phyloP scores from a whole-genome alignment of 2,888 invertebrate species.

The Rhamnusium bicolor region DNA sequence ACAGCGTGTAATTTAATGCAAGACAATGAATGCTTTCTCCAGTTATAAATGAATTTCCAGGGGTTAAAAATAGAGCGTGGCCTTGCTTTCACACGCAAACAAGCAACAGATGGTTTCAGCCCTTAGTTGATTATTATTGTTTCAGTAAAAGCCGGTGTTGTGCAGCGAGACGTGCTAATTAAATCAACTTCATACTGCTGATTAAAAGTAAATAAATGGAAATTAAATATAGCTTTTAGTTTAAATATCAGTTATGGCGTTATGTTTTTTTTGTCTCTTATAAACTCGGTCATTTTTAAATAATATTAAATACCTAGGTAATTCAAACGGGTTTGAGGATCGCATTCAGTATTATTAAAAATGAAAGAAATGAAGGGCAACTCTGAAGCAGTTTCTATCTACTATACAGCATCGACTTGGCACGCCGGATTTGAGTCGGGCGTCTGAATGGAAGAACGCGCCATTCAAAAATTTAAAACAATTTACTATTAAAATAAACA shows the following conservation, averaged over 20 bases:
- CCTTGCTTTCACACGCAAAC: constrained; percentile 20
- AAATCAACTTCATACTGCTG: background rate
- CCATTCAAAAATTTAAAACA: too few relatives aligned
- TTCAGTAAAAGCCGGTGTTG: background rate
- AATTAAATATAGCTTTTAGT: background rate
- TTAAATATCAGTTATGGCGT: background rate
- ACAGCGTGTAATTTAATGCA: background rate
- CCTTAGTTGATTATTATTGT: background rate
- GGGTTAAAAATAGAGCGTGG: constrained; percentile 26
- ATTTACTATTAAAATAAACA: too few relatives aligned
- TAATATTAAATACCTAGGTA: too few relatives aligned
- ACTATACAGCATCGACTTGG: too few relatives aligned
- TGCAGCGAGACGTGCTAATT: background rate
- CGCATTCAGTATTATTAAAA: too few relatives aligned
- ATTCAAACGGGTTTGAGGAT: background rate
- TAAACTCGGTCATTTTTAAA: too few relatives aligned
- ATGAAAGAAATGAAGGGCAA: too few relatives aligned
- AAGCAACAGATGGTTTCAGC: constrained; percentile 31
- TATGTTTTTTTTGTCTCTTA: too few relatives aligned
- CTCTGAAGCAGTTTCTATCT: too few relatives aligned
- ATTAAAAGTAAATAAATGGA: background rate
- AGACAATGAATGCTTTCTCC: constrained; percentile 3
- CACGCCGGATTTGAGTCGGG: too few relatives aligned
- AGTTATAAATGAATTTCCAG: constrained; percentile 23
- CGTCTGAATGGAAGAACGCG: too few relatives aligned